These are phyloP conservation scores for Drosophila sordidula DNA, from an alignment of 2,888 invertebrate species.

Conservation along the genomic window DNA sequence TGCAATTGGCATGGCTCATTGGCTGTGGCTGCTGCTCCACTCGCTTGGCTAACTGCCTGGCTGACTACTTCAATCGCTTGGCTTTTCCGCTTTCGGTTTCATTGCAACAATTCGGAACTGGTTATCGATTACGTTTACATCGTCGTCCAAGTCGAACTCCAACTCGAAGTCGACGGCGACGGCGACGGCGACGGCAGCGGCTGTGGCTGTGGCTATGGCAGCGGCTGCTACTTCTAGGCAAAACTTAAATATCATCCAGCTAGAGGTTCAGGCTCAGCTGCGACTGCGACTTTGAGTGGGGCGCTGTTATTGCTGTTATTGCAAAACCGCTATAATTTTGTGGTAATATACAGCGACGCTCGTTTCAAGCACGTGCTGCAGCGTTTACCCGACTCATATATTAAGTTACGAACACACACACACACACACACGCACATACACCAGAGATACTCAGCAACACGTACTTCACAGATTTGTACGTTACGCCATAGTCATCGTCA, in stretches of 20 bases:
- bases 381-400: constrained; percentile 74
- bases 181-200: constrained; percentile 10
- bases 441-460: constrained; percentile 64
- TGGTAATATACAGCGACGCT: constrained; percentile 76
- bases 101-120: constrained; percentile 80
- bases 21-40: constrained; percentile 46
- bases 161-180: constrained; percentile 10
- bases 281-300: constrained; percentile 44
- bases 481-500: constrained; percentile 67
- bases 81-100: constrained; percentile 82
- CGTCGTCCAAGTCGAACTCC: constrained; percentile 40
- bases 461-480: constrained; percentile 77
- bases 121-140: constrained; percentile 79
- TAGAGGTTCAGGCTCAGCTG: constrained; percentile 33
- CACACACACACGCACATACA: constrained; percentile 42
- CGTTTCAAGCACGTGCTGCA: constrained; percentile 77
- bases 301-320: constrained; percentile 71
- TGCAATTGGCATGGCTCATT: constrained; percentile 74
- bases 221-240: constrained; percentile 62
- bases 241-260: constrained; percentile 73
- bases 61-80: constrained; percentile 61
- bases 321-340: constrained; percentile 79
- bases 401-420: constrained; percentile 59
- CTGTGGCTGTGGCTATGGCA: constrained; percentile 2
- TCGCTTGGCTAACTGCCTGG: constrained; percentile 49